These are phyloP conservation scores for Sclerodermus sp. DNA, from an alignment of 2,888 invertebrate genomes.

Conservation along the genomic window DNA sequence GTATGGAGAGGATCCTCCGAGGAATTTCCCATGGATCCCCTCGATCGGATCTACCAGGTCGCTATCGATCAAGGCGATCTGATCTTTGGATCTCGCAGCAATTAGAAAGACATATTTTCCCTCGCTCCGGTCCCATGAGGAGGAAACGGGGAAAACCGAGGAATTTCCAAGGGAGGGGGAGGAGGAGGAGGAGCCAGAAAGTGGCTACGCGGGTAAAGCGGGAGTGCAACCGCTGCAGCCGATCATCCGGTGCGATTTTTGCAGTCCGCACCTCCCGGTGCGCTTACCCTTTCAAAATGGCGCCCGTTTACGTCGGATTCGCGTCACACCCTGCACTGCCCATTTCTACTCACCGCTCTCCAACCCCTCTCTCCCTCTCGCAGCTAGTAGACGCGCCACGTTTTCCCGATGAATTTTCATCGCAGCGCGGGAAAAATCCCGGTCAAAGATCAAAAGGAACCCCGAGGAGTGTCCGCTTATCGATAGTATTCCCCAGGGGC, in stretches of 20 bases:
- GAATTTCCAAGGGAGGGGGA: neutral
- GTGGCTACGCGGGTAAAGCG: neutral
- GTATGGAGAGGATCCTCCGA: too few species aligned
- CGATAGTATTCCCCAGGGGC: too few species aligned
- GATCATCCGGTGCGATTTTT: slow-evolving; percentile 10
- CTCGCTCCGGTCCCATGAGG: neutral
- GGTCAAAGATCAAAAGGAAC: too few species aligned
- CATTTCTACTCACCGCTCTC: slow-evolving; percentile 19
- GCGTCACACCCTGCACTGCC: slow-evolving; percentile 31
- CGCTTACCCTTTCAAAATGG: slow-evolving; percentile 37
- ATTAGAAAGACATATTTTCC: too few species aligned
- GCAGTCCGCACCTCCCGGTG: slow-evolving; percentile 16
- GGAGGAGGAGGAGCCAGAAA: neutral
- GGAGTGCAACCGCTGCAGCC: neutral
- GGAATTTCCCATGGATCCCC: too few species aligned
- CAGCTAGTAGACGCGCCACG: too few species aligned
- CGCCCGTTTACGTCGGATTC: slow-evolving; percentile 28
- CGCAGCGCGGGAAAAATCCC: too few species aligned
- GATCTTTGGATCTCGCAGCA: too few species aligned
- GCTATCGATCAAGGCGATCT: too few species aligned
- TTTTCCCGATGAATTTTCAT: too few species aligned
- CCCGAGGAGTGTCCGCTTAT: too few species aligned
- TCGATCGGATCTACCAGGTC: too few species aligned
- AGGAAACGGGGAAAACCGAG: neutral
- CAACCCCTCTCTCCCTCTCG: neutral